These are phyloP conservation scores for Coelinius sp. DNA, from an alignment of 2,888 invertebrate species.

Conservation along the genomic window DNA sequence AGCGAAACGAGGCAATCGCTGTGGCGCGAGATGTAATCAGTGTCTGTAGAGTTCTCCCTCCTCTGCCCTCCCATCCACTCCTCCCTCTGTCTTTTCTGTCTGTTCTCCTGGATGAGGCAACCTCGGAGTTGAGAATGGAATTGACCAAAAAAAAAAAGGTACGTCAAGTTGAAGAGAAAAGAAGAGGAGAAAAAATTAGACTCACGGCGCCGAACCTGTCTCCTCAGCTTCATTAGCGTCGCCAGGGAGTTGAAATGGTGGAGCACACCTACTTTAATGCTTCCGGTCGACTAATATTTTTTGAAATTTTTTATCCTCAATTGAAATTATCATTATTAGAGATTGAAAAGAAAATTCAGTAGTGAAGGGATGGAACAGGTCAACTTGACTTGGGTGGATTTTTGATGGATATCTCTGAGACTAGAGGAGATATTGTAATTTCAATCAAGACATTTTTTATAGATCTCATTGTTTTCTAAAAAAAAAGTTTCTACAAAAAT, in stretches of 20 bases:
- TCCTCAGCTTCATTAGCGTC: slow-evolving; percentile 30
- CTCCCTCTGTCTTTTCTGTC: slow-evolving; percentile 51
- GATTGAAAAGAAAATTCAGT: neutral
- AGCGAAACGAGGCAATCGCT: slow-evolving; percentile 63
- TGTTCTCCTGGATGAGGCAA: slow-evolving; percentile 37
- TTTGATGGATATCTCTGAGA: too few relatives aligned
- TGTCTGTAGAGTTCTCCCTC: slow-evolving; percentile 39
- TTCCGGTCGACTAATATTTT: slow-evolving; percentile 12
- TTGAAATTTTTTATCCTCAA: neutral
- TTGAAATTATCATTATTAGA: too few relatives aligned
- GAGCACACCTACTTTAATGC: slow-evolving; percentile 12
- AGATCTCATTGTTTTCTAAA: too few relatives aligned
- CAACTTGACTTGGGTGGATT: too few relatives aligned
- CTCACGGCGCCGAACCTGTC: slow-evolving; percentile 8
- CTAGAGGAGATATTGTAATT: too few relatives aligned
- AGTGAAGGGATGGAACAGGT: too few relatives aligned
- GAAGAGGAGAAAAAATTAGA: neutral
- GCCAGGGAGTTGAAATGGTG: slow-evolving; percentile 16
- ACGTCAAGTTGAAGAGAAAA: neutral
- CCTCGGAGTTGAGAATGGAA: slow-evolving; percentile 17
- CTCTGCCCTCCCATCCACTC: neutral
- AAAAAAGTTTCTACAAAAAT: too few relatives aligned
- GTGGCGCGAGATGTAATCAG: slow-evolving; percentile 57
- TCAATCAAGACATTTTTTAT: too few relatives aligned
- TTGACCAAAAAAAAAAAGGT: slow-evolving; percentile 3